Conservation (phyloP, 2,797 vertebrate genomes). For the Poeciliopsis presidionis region DNA sequence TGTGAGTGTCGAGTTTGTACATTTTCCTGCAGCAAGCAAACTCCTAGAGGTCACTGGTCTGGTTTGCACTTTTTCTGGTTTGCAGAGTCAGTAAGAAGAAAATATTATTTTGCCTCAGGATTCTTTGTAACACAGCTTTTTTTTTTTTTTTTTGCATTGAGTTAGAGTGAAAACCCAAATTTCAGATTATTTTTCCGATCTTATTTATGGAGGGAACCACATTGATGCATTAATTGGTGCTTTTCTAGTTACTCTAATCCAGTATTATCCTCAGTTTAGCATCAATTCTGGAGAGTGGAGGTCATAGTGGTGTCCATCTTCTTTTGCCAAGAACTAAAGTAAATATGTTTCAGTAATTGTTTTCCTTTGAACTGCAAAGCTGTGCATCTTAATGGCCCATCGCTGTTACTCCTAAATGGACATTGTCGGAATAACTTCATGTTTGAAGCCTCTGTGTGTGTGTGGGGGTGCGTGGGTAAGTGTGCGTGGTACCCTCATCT, state of each 20-base stretch:
- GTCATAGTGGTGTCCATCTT: neutral
- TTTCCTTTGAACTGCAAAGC: conserved; percentile 37
- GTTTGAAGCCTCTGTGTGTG: conserved; percentile 32
- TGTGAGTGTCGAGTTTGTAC: neutral
- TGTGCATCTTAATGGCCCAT: conserved; percentile 48
- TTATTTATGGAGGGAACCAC: neutral
- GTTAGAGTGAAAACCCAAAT: neutral
- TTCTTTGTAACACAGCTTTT: neutral
- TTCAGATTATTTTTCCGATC: neutral
- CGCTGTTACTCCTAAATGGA: conserved; percentile 38
- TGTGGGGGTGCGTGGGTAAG: conserved; percentile 15
- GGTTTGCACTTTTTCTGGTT: neutral
- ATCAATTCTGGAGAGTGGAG: neutral
- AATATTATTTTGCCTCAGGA: neutral
- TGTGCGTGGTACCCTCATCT: conserved; percentile 31
- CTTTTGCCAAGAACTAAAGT: neutral
- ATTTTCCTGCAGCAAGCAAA: neutral
- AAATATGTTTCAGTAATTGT: conserved; percentile 1
- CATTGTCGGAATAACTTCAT: conserved; percentile 30
- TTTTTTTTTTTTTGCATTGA: neutral
- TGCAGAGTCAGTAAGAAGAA: neutral
- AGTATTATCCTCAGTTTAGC: neutral
- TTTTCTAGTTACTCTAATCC: conserved; percentile 9
- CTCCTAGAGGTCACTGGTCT: neutral
- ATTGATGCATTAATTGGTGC: neutral